Percentiles rank a stretch among this genome's conserved stretches.
These are phyloP conservation scores for Caloenas nicobarica DNA, from an alignment of 2,113 vertebrate genomes.

Conservation along the genomic window DNA sequence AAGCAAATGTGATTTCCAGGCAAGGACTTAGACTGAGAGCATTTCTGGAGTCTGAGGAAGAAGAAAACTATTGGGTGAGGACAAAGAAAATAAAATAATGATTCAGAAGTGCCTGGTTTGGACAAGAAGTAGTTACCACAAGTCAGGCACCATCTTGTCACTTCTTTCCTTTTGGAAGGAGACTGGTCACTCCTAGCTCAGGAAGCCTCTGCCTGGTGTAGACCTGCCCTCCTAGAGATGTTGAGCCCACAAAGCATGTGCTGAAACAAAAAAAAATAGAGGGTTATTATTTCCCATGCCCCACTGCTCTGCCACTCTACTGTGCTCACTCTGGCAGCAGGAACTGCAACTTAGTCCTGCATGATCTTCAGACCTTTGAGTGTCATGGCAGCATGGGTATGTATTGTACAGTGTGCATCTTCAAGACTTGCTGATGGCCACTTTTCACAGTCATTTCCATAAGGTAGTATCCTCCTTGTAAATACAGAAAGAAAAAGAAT, in stretches of 20 bases:
- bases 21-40: neutral
- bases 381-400: neutral
- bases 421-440: neutral
- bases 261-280: neutral
- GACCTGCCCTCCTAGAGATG: neutral
- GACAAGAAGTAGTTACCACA: neutral
- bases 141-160: neutral
- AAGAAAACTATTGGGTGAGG: neutral
- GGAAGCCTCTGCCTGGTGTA: neutral
- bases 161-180: neutral
- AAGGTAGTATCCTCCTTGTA: neutral
- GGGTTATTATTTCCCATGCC: neutral
- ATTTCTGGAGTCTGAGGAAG: neutral
- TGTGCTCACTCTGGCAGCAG: neutral
- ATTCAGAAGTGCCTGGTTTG: neutral
- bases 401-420: fast-evolving
- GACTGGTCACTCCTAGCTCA: neutral
- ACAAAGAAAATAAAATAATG: neutral
- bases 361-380: neutral
- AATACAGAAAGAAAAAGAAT: neutral
- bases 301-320: neutral
- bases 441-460: neutral
- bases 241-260: neutral
- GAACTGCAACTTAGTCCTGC: neutral
- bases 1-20: neutral